phyloP scores from a whole-genome alignment of 2,113 vertebrate genomes.

The Hyla sarda region DNA sequence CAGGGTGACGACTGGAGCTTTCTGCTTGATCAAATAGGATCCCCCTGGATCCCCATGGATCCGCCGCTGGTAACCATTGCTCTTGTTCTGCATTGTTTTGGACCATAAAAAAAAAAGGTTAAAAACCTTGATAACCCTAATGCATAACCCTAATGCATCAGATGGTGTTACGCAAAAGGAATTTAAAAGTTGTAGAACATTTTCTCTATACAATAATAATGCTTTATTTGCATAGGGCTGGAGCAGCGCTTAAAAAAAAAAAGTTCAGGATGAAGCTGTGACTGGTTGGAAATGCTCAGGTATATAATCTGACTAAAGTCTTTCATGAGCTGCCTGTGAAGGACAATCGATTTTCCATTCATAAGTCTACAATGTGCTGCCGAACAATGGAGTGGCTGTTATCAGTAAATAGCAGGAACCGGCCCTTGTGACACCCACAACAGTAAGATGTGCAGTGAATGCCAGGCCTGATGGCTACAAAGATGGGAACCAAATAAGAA shows the following conservation, averaged over 20 bases:
- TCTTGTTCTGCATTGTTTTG: too few species aligned
- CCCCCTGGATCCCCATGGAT: too few species aligned
- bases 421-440: background rate
- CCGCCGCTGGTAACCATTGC: too few species aligned
- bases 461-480: constrained; percentile 3
- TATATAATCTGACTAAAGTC: background rate
- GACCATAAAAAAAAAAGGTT: too few species aligned
- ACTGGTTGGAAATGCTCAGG: background rate
- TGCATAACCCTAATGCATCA: too few species aligned
- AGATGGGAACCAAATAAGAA: constrained; percentile 3
- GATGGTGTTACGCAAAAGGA: too few species aligned
- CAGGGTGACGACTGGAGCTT: too few species aligned
- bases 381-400: constrained; percentile 23
- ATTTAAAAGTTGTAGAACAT: too few species aligned
- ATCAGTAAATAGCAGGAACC: constrained; percentile 18
- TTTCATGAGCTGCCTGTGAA: background rate
- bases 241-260: background rate
- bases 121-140: too few species aligned
- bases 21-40: too few species aligned
- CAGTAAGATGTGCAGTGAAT: background rate
- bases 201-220: too few species aligned
- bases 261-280: background rate
- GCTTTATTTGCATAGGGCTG: background rate
- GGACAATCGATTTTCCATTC: constrained; percentile 33
- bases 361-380: background rate